phyloP scores from a whole-genome alignment of 2,113 vertebrate genomes.

The Murina feae region DNA sequence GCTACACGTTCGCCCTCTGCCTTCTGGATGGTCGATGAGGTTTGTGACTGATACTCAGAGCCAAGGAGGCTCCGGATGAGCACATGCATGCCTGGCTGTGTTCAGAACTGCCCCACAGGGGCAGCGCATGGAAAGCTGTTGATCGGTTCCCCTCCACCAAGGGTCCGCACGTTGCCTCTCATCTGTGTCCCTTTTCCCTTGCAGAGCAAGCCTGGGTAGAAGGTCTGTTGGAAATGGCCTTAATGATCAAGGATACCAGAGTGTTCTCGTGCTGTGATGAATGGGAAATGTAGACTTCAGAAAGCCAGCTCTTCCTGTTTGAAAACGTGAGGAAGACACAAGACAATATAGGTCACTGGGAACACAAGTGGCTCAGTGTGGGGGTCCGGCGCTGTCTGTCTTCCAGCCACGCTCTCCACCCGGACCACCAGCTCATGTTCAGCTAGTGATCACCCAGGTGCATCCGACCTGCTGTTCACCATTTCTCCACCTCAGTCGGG shows the following conservation, averaged over 20 bases:
- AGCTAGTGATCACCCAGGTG: not conserved
- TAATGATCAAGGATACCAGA: not conserved
- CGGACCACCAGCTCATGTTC: not conserved
- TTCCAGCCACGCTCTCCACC: not conserved
- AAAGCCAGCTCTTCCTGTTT: not conserved
- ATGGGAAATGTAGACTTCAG: not conserved
- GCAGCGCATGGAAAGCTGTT: too few relatives aligned
- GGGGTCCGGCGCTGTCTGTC: not conserved
- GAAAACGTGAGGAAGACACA: not conserved
- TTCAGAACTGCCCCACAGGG: not conserved
- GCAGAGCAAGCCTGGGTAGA: conserved; percentile 44
- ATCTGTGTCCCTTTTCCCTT: conserved; percentile 23
- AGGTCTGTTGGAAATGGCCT: conserved; percentile 20
- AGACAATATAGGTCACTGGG: not conserved
- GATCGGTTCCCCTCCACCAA: not conserved
- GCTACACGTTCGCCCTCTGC: not conserved
- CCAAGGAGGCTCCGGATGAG: not conserved
- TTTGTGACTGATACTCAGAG: not conserved
- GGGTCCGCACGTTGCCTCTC: conserved; percentile 23
- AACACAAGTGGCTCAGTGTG: not conserved
- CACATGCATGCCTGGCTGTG: rapidly evolving
- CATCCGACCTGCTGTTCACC: not conserved
- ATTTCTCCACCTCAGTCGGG: not conserved
- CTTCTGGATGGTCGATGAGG: not conserved
- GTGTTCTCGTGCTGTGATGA: not conserved